A percentile compares a stretch with the other conserved stretches of the same genome.
Evolutionary conservation across 2,888 invertebrate genomes (phyloP).

Genomic region (Luffia ferchaultella): DNA sequence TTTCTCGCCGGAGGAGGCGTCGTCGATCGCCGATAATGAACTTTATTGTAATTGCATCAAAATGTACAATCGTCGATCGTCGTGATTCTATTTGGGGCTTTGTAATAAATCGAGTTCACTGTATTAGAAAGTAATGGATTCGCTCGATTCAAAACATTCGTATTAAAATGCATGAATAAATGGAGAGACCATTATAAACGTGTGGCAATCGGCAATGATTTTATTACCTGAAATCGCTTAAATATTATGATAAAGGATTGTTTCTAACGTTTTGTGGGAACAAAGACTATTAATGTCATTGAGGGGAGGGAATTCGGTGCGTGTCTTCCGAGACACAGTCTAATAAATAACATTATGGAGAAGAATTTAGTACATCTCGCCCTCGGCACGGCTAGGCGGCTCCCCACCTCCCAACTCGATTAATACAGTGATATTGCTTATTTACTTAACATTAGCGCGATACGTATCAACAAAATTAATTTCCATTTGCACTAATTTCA

Average conservation of each 20-base stretch:
- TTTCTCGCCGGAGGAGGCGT: not conserved
- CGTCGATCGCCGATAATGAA: not conserved
- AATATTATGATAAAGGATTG: not conserved
- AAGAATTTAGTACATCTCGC: not conserved
- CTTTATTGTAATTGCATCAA: not conserved
- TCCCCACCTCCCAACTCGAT: slow-evolving; percentile 8
- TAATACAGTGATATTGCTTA: slow-evolving; percentile 53
- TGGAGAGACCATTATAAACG: not conserved
- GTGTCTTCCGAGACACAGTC: not conserved
- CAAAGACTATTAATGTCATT: not conserved
- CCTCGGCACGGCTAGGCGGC: not conserved
- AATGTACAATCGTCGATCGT: not conserved
- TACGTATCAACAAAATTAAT: slow-evolving; percentile 57
- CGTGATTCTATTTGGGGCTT: not conserved
- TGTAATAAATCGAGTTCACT: not conserved
- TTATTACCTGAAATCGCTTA: not conserved
- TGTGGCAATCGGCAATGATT: not conserved
- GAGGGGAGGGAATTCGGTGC: not conserved
- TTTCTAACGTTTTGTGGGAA: not conserved
- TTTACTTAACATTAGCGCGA: slow-evolving; percentile 50
- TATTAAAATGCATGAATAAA: not conserved
- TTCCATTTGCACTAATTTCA: slow-evolving; percentile 58
- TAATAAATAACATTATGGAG: not conserved
- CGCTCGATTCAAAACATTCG: not conserved
- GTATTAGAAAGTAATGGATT: not conserved